These are phyloP conservation scores for Potorous gilbertii DNA, from an alignment of 2,797 vertebrate species.

Conservation along the genomic window DNA sequence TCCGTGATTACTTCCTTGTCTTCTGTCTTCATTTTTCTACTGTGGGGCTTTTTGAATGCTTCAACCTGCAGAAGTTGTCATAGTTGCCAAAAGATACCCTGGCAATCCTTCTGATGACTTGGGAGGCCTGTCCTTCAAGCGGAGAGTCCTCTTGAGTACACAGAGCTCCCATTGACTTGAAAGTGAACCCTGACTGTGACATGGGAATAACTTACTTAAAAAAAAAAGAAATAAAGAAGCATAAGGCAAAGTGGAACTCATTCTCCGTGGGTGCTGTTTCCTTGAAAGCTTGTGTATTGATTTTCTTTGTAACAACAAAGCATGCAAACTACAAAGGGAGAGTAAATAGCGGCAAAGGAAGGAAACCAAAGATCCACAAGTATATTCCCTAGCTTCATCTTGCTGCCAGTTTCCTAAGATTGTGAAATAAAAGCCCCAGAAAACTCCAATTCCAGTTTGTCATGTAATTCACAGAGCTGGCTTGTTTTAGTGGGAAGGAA, in stretches of 20 bases:
- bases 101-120: constrained; percentile 32
- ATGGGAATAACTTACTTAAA: constrained; percentile 44
- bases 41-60: constrained; percentile 42
- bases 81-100: constrained; percentile 25
- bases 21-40: constrained; percentile 8
- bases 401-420: background rate
- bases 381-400: constrained; percentile 50
- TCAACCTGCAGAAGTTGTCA: constrained; percentile 22
- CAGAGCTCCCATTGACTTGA: constrained; percentile 49
- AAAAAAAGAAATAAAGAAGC: constrained; percentile 53
- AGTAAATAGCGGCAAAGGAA: constrained; percentile 43
- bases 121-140: background rate
- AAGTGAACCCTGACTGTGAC: constrained; percentile 50
- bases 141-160: background rate
- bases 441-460: background rate
- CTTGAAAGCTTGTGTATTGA: constrained; percentile 75
- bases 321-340: constrained; percentile 56
- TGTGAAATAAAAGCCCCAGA: constrained; percentile 29
- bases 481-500: constrained; percentile 42
- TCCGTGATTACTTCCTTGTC: constrained; percentile 39
- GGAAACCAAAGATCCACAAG: constrained; percentile 49
- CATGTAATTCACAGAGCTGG: constrained; percentile 22
- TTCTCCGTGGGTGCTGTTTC: constrained; percentile 60
- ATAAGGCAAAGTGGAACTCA: constrained; percentile 56
- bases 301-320: constrained; percentile 67